Conservation (phyloP, 2,113 vertebrate species). For the Struthidea cinerea region DNA sequence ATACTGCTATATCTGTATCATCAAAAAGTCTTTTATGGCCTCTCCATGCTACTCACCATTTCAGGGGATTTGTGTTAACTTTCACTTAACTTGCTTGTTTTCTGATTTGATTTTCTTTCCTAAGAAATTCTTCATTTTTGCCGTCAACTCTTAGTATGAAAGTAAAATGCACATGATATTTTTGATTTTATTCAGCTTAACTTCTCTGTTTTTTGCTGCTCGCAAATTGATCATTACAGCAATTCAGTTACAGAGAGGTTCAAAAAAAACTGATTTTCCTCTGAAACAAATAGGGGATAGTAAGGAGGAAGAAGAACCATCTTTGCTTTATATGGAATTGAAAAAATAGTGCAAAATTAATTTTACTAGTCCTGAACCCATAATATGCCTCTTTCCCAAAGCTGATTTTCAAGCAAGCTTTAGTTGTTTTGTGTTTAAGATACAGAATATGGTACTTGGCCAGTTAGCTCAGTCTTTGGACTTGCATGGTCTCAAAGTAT, state of each 20-base stretch:
- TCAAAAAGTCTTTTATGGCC: neutral
- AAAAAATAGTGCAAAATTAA: neutral
- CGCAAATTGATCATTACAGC: neutral
- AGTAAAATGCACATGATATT: neutral
- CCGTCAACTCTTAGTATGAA: neutral
- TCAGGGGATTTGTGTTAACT: neutral
- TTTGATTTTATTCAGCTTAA: neutral
- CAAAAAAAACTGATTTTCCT: neutral
- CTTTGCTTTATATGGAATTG: neutral
- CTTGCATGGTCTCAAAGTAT: neutral
- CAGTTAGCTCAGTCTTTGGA: neutral
- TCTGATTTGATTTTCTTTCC: neutral
- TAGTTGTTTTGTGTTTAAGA: neutral
- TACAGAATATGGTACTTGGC: neutral
- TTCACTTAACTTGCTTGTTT: neutral
- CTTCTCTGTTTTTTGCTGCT: neutral
- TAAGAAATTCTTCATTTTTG: neutral
- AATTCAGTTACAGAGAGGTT: neutral
- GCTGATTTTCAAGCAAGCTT: neutral
- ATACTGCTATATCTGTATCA: neutral
- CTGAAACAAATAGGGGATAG: neutral
- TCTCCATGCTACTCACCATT: neutral
- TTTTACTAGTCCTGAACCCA: neutral
- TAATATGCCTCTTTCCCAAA: neutral
- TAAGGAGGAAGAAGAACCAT: neutral